A percentile compares a stretch with the other conserved stretches of the same genome.
These are phyloP conservation scores for Pterocles gutturalis DNA, from an alignment of 2,113 vertebrate species.

Conservation along the genomic window DNA sequence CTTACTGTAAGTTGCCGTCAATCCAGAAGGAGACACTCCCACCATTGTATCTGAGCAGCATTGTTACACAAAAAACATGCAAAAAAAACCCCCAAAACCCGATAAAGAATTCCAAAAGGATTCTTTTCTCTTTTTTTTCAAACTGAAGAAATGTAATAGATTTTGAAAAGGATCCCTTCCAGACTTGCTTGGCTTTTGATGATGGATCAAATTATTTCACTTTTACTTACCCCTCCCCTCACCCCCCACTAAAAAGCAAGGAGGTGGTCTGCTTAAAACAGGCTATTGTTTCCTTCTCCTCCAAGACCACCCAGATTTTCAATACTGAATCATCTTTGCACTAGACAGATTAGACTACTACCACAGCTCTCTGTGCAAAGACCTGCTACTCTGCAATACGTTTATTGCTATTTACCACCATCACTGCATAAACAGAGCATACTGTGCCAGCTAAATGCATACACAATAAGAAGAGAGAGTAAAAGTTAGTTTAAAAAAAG, in stretches of 20 bases:
- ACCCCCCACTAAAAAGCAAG: neutral
- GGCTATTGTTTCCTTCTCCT: slow-evolving; percentile 30
- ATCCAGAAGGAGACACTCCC: neutral
- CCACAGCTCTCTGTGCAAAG: neutral
- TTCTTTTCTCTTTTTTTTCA: neutral
- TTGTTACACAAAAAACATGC: neutral
- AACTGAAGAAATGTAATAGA: neutral
- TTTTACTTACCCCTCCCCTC: neutral
- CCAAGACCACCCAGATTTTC: slow-evolving; percentile 55
- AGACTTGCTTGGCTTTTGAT: neutral
- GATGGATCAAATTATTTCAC: neutral
- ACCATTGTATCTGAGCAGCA: neutral
- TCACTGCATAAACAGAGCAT: neutral
- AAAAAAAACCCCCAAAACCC: neutral
- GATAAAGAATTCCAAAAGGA: neutral
- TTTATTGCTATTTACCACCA: neutral
- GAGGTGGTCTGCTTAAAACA: neutral
- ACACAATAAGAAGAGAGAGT: neutral
- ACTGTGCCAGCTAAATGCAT: neutral
- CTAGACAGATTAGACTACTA: neutral
- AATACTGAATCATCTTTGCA: neutral
- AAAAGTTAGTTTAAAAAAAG: rapidly evolving
- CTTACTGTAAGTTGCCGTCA: neutral
- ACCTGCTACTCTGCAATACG: neutral
- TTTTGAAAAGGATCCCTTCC: neutral